Evolutionary conservation across 2,888 invertebrate species (phyloP), one percentile per base, ranked within the genome.

Genomic region (Eupeodes latifasciatus): DNA sequence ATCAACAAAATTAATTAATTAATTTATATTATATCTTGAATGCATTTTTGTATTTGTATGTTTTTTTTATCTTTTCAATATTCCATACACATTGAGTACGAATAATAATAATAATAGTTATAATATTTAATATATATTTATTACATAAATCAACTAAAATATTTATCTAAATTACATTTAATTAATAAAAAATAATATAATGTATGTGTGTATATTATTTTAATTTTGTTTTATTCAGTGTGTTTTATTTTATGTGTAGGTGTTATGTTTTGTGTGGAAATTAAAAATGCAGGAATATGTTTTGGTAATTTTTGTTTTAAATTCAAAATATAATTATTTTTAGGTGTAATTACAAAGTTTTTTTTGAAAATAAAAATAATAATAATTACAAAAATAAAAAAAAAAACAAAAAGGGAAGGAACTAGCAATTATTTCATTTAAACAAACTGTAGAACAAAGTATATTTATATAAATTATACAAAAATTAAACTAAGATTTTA

Each of bases 161-260:
- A 93, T 93, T 93, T 92, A 93, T 92, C 93, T 93, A 93, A 92
- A 92, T 93, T 93, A 92, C 91, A 92, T 92, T 93, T 88, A 88
- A 85, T 88, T 81, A 88, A 77, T 78, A 89, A 89, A 89, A 81
- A 27, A 27, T 27, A 27, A 27, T 90, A 89, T 40, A 40, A 40
- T 40, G 9, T 40, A 5, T 40, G 40, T 40, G 5, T 40, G 27
- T 27, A 40, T 40, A 40, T 40, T 40, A 90, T 86, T 82, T 27
- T 83, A 85, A 81, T 75, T 74, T 61, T 82, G 36, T 75, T 69
- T 61, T 62, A 64, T 61, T 62, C 34, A 9, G 11, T 67, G 57
- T 71, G 51, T 27, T 80, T 62, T 61, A 88, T 66, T 59, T 82
- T 74, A 19, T 71, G 76, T 86, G 59, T 61, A 79, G 79, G 79